Conservation (phyloP, 2,113 vertebrate species). For the Murina feae region DNA sequence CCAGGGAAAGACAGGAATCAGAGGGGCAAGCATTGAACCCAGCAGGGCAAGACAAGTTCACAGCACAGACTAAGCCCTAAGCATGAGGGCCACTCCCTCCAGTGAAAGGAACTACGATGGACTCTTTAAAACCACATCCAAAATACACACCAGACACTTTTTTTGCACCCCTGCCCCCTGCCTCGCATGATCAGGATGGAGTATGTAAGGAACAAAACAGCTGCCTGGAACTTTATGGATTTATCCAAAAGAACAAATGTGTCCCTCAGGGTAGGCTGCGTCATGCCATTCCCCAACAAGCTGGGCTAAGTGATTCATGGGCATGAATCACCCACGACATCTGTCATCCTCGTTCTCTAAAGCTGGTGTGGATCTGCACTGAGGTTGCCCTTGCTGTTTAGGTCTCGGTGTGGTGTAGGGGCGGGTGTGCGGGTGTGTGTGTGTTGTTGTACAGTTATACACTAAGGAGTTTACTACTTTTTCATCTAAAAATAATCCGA, state of each 20-base stretch:
- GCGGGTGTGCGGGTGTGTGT: fast-evolving
- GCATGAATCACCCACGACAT: conserved; percentile 62
- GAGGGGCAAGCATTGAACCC: not conserved
- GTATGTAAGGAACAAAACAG: conserved; percentile 58
- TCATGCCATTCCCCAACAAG: conserved; percentile 28
- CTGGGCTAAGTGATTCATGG: conserved; percentile 30
- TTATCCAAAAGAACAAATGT: conserved; percentile 68
- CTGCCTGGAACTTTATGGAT: conserved; percentile 61
- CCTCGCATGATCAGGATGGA: conserved; percentile 43
- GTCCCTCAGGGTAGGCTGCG: not conserved
- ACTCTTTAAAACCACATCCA: not conserved
- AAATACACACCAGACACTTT: conserved; percentile 44
- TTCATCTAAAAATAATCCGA: not conserved
- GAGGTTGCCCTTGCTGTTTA: conserved; percentile 13
- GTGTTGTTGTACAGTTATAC: not conserved
- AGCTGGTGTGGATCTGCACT: not conserved
- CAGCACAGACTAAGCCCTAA: fast-evolving
- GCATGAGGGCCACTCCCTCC: not conserved
- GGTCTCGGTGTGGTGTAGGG: not conserved
- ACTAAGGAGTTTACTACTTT: not conserved
- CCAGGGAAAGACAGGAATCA: not conserved
- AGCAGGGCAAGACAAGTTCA: not conserved
- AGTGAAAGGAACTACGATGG: fast-evolving
- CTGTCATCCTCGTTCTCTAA: conserved; percentile 41
- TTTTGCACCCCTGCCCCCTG: not conserved